A percentile compares a stretch with the other conserved stretches of the same genome.
Evolutionary conservation across 1,140 invertebrate genomes (phyloP).

Genomic region (Lepidostoma basale): DNA sequence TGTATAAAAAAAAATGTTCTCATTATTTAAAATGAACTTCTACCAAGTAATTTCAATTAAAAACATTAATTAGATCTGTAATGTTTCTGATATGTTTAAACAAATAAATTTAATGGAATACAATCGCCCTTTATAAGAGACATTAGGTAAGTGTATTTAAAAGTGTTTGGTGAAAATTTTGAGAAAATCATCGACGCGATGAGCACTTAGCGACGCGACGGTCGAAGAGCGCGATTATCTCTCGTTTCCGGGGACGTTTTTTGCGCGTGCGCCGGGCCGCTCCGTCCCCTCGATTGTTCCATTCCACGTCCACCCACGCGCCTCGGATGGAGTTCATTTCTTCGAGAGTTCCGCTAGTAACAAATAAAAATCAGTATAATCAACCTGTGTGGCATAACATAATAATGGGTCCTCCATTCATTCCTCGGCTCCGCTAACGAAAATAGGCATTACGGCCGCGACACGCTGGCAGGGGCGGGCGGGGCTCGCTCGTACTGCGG

Average conservation of each 20-base stretch:
- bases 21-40: too few relatives aligned
- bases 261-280: background rate
- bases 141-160: too few relatives aligned
- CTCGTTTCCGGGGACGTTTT: too few relatives aligned
- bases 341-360: slow-evolving; percentile 16
- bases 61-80: too few relatives aligned
- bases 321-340: slow-evolving; percentile 7
- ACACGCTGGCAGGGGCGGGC: slow-evolving; percentile 6
- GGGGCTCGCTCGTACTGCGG: background rate
- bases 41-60: too few relatives aligned
- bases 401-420: slow-evolving; percentile 15
- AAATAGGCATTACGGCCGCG: slow-evolving; percentile 7
- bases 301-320: slow-evolving; percentile 16
- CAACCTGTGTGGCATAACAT: slow-evolving; percentile 27
- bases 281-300: slow-evolving; percentile 2
- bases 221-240: background rate
- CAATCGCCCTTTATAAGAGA: too few relatives aligned
- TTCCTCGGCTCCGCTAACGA: background rate
- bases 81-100: too few relatives aligned
- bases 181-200: too few relatives aligned
- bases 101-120: too few relatives aligned
- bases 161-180: too few relatives aligned
- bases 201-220: too few relatives aligned
- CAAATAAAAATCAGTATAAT: slow-evolving; percentile 15
- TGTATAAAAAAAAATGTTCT: too few relatives aligned